Conservation (phyloP, 2,888 invertebrate species). For the Zaprionus obscuricornis region DNA sequence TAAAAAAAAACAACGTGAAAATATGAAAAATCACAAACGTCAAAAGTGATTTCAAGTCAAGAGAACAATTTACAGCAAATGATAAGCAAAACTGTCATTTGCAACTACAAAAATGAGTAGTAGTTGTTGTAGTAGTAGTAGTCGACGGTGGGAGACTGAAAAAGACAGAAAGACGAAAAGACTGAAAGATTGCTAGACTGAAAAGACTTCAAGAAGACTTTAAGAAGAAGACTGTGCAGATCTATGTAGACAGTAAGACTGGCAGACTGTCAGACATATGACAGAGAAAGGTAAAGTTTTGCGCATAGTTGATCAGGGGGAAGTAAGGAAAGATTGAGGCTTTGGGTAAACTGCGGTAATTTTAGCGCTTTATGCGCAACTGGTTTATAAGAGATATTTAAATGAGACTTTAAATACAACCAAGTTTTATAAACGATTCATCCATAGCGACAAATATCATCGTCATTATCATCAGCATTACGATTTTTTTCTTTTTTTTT, state of each 20-base stretch:
- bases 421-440: constrained; percentile 54
- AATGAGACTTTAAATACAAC: constrained; percentile 48
- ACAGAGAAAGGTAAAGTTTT: too few species aligned
- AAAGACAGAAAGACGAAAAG: too few species aligned
- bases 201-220: too few species aligned
- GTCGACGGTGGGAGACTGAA: too few species aligned
- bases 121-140: too few species aligned
- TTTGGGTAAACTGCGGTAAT: constrained; percentile 1
- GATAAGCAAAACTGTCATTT: constrained; percentile 76
- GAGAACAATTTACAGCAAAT: constrained; percentile 60
- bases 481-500: constrained; percentile 9
- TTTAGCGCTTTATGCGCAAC: constrained; percentile 45
- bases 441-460: constrained; percentile 53
- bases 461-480: constrained; percentile 50
- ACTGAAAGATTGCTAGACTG: too few species aligned
- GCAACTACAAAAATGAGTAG: too few species aligned
- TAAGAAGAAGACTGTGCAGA: not conserved
- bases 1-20: constrained; percentile 15
- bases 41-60: constrained; percentile 46
- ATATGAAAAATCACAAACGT: constrained; percentile 50
- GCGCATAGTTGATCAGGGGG: too few species aligned
- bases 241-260: not conserved
- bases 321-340: too few species aligned
- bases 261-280: constrained; percentile 10
- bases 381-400: constrained; percentile 68